A percentile compares a stretch with the other conserved stretches of the same genome.
Evolutionary conservation across 1,140 invertebrate species (phyloP).

Genomic region (Stratiolaelaps scimitus): DNA sequence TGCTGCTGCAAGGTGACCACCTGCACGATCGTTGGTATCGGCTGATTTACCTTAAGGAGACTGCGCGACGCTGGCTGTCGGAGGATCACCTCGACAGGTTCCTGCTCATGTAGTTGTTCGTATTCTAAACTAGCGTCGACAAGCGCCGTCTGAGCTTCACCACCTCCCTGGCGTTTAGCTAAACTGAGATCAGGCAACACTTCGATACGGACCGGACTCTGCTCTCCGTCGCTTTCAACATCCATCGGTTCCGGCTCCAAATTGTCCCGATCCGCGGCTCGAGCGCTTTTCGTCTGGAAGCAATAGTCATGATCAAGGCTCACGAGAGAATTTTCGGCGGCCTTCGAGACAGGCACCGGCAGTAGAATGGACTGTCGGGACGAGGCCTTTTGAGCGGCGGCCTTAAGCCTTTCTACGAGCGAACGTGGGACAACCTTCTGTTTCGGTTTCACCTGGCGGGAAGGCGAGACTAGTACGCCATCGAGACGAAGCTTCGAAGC

Average conservation of each 20-base stretch:
- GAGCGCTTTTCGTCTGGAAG: not conserved
- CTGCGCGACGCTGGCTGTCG: not conserved
- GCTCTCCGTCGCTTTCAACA: not conserved
- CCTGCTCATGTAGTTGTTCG: not conserved
- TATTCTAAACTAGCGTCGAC: not conserved
- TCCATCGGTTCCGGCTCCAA: slow-evolving; percentile 19
- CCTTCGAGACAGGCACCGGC: not conserved
- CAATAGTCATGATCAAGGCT: slow-evolving; percentile 25
- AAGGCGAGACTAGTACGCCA: slow-evolving; percentile 10
- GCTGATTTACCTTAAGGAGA: not conserved
- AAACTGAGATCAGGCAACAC: slow-evolving; percentile 2
- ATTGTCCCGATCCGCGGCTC: not conserved
- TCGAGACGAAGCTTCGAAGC: slow-evolving; percentile 11
- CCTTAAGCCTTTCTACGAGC: slow-evolving; percentile 4
- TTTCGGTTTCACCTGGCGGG: not conserved
- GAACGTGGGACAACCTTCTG: slow-evolving; percentile 9
- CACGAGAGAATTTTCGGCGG: slow-evolving; percentile 1
- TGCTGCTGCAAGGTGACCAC: too few relatives aligned
- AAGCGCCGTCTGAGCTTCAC: not conserved
- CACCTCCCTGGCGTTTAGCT: slow-evolving; percentile 5
- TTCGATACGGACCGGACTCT: not conserved
- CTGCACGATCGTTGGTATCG: too few relatives aligned
- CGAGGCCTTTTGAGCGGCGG: not conserved
- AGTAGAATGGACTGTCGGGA: slow-evolving; percentile 1
- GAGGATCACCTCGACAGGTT: not conserved